phyloP scores from a whole-genome alignment of 2,797 vertebrate species.

The Melanotaenia nigrans region DNA sequence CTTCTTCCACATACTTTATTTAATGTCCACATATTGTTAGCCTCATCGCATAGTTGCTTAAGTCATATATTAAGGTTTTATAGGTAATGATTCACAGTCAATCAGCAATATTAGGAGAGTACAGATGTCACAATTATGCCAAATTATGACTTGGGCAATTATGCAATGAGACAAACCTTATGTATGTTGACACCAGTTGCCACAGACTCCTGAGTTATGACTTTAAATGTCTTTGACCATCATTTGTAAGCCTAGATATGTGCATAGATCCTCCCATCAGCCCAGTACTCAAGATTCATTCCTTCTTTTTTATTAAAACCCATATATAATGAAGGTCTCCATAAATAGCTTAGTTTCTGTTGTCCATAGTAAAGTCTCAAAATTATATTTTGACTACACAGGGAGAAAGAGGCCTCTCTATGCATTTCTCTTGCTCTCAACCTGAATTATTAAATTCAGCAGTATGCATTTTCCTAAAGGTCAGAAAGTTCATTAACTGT shows the following conservation, averaged over 20 bases:
- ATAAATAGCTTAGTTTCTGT: constrained; percentile 70
- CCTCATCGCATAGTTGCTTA: too few relatives aligned
- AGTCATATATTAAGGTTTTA: too few relatives aligned
- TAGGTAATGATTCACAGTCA: too few relatives aligned
- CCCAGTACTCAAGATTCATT: constrained; percentile 64
- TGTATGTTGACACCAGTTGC: constrained; percentile 49
- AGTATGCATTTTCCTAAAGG: constrained; percentile 86
- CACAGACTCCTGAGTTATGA: constrained; percentile 53
- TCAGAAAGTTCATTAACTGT: constrained; percentile 88
- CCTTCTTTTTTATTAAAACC: constrained; percentile 80
- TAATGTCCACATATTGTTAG: constrained; percentile 23
- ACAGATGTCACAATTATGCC: too few relatives aligned
- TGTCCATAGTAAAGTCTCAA: constrained; percentile 74
- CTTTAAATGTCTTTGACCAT: constrained; percentile 58
- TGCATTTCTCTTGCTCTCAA: constrained; percentile 77
- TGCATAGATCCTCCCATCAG: constrained; percentile 73
- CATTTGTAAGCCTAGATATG: constrained; percentile 73
- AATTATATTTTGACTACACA: constrained; percentile 83
- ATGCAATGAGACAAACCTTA: neutral
- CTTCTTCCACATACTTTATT: constrained; percentile 49
- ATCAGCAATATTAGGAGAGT: too few relatives aligned
- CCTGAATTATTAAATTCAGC: constrained; percentile 91
- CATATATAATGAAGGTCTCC: constrained; percentile 66
- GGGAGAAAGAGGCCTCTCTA: constrained; percentile 68
- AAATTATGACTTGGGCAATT: too few relatives aligned